Base-by-base conservation (phyloP, 1,140 invertebrate genomes). In the Aphaenogaster floridana region DNA sequence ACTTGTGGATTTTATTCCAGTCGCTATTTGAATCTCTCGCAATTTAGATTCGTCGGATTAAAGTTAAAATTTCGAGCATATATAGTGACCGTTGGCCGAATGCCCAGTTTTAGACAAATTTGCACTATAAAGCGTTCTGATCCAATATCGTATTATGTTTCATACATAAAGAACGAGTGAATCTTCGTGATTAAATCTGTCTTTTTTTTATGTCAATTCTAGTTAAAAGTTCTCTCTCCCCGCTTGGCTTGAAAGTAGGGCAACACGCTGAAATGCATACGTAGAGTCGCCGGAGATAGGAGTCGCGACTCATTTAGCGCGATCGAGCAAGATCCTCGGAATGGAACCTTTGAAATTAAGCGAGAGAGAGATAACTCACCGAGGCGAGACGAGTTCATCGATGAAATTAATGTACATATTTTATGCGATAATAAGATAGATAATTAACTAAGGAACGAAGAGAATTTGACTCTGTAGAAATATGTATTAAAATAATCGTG, bases 61-160 rank as follows among this genome's bases (percentile, higher is more conserved):
- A 84, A 84, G 42, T 48, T 69, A 50, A 68, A 68, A 72, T 83
- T 84, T 84, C 69, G 34, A 84, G 69, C 68, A 17, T 42, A 59
- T 50, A 81, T 66, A 64, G 77, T n/a, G 61, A 36, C 28, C 54
- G 42, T 39, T 84, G 80, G 42, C 54, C 15, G 69, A 84, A 36
- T 61, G 68, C 69, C 80, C 42, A 15, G 80, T 84, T 74, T 74
- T 84, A 61, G 69, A 74, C 28, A 84, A 84, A 84, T 84, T 84
- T 84, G 80, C 80, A 84, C 69, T 61, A 84, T 84, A 84, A 84
- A 84, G 80, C 71, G 52, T 61, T 74, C 48, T 52, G 80, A 61
- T 74, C 80, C 80, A 84, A 84, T 84, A 84, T 84, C 39, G 80
- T 71, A 84, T 84, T 84, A 84, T 61, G 80, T 84, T 74, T 74